Conservation (phyloP, 2,888 invertebrate species). For the Drosophila anomelani region DNA sequence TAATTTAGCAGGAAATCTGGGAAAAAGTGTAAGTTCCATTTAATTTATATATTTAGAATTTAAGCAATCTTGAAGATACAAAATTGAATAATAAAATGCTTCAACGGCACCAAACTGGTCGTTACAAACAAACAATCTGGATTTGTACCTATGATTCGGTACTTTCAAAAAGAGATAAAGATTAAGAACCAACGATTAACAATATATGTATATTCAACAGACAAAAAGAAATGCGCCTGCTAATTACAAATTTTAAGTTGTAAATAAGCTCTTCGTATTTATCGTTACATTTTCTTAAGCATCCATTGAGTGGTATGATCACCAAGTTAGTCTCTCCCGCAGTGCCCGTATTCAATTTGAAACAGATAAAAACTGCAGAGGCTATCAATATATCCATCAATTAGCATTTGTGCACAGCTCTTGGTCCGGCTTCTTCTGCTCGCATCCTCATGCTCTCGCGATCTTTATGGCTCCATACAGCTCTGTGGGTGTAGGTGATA, state of each 20-base stretch:
- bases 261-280: too few species aligned
- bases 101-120: too few species aligned
- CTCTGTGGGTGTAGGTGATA: slow-evolving; percentile 77
- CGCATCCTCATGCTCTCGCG: slow-evolving; percentile 17
- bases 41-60: too few species aligned
- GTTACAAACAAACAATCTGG: too few species aligned
- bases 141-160: too few species aligned
- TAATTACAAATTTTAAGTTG: not conserved
- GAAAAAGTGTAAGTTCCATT: too few species aligned
- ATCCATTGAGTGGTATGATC: not conserved
- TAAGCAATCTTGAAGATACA: too few species aligned
- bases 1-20: too few species aligned
- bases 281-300: not conserved
- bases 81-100: too few species aligned
- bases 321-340: not conserved
- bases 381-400: slow-evolving; percentile 34
- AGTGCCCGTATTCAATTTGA: not conserved
- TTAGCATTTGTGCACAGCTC: slow-evolving; percentile 20
- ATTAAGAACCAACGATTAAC: too few species aligned
- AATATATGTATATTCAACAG: too few species aligned
- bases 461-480: slow-evolving; percentile 50
- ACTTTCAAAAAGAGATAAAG: too few species aligned
- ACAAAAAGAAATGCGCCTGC: not conserved
- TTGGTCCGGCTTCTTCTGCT: not conserved
- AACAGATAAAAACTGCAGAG: slow-evolving; percentile 11